Evolutionary conservation across 2,888 invertebrate genomes (phyloP).

Genomic region (Trachelus tabidus): DNA sequence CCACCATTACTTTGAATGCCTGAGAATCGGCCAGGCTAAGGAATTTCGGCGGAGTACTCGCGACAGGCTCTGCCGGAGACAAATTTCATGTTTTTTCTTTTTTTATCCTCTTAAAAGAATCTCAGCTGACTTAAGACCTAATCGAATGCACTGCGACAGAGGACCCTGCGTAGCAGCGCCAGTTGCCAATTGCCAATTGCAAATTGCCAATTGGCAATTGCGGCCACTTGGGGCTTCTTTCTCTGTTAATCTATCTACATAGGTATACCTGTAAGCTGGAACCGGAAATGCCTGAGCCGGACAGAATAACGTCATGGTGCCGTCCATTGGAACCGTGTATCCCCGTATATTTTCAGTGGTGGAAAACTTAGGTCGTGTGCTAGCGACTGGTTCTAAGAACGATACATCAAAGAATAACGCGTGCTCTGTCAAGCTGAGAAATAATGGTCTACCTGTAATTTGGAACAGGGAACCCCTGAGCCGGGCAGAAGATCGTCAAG

Average conservation of each 20-base stretch:
- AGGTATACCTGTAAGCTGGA: conserved; percentile 67
- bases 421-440: neutral
- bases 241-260: neutral
- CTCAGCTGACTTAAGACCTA: neutral
- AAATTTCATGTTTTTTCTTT: neutral
- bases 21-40: conserved; percentile 68
- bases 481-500: conserved; percentile 77
- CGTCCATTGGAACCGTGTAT: neutral
- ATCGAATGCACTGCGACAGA: neutral
- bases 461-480: conserved; percentile 81
- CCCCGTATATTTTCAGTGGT: conserved; percentile 20
- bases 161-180: neutral
- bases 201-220: neutral
- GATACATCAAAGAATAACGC: neutral
- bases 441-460: conserved; percentile 72
- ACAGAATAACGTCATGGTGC: conserved; percentile 70
- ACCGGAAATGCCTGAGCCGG: conserved; percentile 76
- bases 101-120: neutral
- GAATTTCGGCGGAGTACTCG: conserved; percentile 73
- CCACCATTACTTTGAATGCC: conserved; percentile 59
- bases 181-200: neutral
- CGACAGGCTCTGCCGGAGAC: conserved; percentile 69
- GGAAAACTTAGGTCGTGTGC: conserved; percentile 44
- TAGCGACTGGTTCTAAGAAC: conserved; percentile 46
- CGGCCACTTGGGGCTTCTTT: neutral